Evolutionary conservation across 2,113 vertebrate species (phyloP).

Genomic region (Himantopus leucocephalus): DNA sequence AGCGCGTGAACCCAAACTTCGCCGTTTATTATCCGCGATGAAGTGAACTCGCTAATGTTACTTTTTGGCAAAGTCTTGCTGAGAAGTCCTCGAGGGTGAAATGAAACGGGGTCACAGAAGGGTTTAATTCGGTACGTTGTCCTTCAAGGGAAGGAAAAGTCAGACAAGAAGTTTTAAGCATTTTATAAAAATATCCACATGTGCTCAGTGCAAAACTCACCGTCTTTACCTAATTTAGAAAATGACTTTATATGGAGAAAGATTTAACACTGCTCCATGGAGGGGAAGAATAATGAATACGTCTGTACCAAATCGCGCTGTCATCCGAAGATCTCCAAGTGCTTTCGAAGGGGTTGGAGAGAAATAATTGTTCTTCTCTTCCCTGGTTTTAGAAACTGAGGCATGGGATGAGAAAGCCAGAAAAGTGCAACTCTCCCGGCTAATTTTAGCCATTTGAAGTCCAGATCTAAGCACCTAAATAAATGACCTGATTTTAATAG

Average conservation of each 20-base stretch:
- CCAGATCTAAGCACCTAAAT: constrained; percentile 49
- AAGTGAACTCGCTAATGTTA: background rate
- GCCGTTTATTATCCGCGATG: background rate
- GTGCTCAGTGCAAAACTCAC: constrained; percentile 61
- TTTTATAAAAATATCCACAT: constrained; percentile 70
- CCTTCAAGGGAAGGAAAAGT: constrained; percentile 60
- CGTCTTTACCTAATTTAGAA: constrained; percentile 69
- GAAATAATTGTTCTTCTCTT: constrained; percentile 51
- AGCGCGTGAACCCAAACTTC: background rate
- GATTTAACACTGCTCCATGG: constrained; percentile 48
- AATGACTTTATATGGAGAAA: constrained; percentile 65
- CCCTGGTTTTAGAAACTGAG: constrained; percentile 60
- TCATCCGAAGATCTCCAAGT: constrained; percentile 41
- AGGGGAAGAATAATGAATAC: constrained; percentile 61
- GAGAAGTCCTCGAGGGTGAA: constrained; percentile 23
- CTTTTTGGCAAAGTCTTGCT: constrained; percentile 29
- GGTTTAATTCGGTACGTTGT: constrained; percentile 53
- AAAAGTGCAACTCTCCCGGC: constrained; percentile 1
- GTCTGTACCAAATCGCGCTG: constrained; percentile 26
- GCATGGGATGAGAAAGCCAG: constrained; percentile 39
- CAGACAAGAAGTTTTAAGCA: constrained; percentile 62
- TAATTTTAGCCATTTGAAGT: constrained; percentile 62
- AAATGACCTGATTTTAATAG: constrained; percentile 62
- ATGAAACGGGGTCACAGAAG: constrained; percentile 42
- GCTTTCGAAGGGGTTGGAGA: constrained; percentile 32